Conservation (phyloP, 2,113 vertebrate genomes). For the Empidonax traillii region DNA sequence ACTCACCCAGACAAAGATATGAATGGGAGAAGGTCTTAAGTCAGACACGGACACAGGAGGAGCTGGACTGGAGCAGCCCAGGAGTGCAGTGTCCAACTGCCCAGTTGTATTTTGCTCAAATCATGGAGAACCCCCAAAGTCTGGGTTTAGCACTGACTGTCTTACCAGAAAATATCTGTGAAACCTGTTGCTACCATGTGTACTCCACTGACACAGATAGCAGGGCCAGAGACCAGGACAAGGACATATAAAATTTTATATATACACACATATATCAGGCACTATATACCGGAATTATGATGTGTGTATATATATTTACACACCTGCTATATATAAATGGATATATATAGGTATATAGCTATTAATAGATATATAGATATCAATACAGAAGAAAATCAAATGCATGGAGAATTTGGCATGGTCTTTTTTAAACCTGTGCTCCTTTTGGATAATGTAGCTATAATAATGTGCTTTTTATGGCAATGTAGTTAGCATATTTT, state of each 20-base stretch:
- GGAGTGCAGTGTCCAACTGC: neutral
- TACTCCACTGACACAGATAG: fast-evolving
- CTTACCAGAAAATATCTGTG: neutral
- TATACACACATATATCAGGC: neutral
- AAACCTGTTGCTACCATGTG: neutral
- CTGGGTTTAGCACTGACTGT: neutral
- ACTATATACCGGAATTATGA: too few relatives aligned
- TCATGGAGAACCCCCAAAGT: neutral
- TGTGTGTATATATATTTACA: neutral
- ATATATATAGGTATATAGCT: neutral
- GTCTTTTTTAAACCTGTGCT: neutral
- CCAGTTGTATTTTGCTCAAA: neutral
- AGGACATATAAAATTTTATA: neutral
- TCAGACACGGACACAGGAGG: neutral
- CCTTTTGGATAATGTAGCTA: neutral
- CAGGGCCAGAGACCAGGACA: neutral
- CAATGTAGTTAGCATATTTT: neutral
- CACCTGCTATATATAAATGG: neutral
- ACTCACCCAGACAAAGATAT: neutral
- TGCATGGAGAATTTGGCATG: neutral
- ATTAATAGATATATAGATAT: neutral
- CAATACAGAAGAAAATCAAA: neutral
- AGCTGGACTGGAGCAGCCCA: neutral
- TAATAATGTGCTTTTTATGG: neutral
- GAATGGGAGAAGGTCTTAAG: neutral